Conservation (phyloP, 2,888 invertebrate genomes). For the Papilio gigon region DNA sequence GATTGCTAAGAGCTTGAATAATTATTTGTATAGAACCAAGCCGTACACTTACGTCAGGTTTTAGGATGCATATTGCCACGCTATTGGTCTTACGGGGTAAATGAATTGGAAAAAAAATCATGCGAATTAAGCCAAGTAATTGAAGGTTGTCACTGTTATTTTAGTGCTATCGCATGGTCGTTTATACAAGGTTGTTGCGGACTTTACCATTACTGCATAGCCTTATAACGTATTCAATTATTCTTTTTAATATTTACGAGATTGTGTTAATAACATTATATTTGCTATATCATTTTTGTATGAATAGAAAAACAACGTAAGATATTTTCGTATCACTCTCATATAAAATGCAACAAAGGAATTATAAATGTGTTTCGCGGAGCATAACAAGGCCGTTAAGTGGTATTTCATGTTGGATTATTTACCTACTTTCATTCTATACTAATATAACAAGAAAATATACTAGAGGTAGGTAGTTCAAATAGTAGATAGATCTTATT, state of each 20-base stretch:
- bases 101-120: too few species aligned
- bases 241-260: neutral
- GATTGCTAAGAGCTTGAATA: too few species aligned
- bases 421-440: neutral
- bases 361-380: conserved; percentile 15
- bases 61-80: too few species aligned
- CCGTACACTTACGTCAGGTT: too few species aligned
- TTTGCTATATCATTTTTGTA: neutral
- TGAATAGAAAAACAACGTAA: neutral
- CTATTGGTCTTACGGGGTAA: too few species aligned
- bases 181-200: neutral
- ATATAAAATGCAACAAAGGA: conserved; percentile 6
- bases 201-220: neutral
- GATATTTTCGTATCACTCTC: neutral
- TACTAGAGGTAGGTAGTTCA: neutral
- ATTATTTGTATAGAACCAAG: too few species aligned
- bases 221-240: neutral
- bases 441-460: neutral
- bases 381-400: conserved; percentile 5
- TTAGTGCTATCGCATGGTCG: neutral
- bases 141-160: neutral
- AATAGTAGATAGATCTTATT: too few species aligned
- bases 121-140: too few species aligned
- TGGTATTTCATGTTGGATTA: neutral
- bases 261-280: neutral